A percentile compares a stretch with the other conserved stretches of the same genome.
Conservation (phyloP, 2,797 vertebrate genomes). For the Falco peregrinus region DNA sequence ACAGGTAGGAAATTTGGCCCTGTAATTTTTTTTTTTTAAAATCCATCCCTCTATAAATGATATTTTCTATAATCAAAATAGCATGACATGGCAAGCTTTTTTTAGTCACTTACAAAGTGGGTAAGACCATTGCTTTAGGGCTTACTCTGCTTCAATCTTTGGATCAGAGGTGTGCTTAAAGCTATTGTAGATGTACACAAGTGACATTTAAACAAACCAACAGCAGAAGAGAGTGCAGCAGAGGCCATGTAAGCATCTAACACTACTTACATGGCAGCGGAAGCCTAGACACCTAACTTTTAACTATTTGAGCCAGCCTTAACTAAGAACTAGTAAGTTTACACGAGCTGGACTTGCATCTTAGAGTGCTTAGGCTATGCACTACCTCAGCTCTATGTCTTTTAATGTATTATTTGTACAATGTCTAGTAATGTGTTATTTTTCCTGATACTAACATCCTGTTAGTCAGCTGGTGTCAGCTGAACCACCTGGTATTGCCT, state of each 20-base stretch:
- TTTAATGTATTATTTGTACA: not conserved
- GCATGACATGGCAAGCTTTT: not conserved
- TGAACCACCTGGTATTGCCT: not conserved
- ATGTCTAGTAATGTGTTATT: not conserved
- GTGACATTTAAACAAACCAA: not conserved
- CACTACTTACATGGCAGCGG: not conserved
- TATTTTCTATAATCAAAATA: not conserved
- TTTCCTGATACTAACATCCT: not conserved
- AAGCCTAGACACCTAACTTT: not conserved
- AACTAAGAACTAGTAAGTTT: not conserved
- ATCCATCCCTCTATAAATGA: not conserved
- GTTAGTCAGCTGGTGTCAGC: not conserved
- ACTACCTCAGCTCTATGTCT: not conserved
- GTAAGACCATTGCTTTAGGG: not conserved
- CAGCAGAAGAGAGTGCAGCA: not conserved
- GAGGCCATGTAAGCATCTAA: not conserved
- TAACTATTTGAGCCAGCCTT: not conserved
- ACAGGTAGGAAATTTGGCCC: not conserved
- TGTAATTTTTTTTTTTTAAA: not conserved
- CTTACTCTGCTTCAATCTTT: not conserved
- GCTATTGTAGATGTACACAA: not conserved
- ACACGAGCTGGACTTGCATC: not conserved
- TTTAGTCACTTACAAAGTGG: not conserved
- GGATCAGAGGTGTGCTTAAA: not conserved
- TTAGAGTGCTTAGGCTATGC: not conserved